These are phyloP conservation scores for Bufo gargarizans DNA, from an alignment of 2,113 vertebrate genomes.

Conservation along the genomic window DNA sequence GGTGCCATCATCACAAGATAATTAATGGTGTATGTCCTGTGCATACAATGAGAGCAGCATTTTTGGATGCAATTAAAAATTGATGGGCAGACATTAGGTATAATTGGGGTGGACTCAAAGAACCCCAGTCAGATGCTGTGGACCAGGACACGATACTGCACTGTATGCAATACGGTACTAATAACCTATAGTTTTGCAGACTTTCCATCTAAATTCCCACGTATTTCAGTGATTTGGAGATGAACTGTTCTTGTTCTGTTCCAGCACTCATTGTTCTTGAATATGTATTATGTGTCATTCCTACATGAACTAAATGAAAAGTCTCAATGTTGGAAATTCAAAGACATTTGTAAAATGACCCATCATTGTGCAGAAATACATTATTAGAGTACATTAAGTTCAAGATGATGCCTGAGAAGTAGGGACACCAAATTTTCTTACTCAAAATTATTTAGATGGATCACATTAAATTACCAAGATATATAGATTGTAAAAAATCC, in stretches of 20 bases:
- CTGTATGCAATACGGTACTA: not conserved
- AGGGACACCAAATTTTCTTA: not conserved
- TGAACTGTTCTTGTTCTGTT: constrained; percentile 1
- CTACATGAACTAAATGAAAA: not conserved
- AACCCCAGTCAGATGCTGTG: not conserved
- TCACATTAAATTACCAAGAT: not conserved
- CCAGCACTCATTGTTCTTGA: not conserved
- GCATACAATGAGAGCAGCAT: no score
- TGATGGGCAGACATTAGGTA: no score
- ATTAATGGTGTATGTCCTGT: no score
- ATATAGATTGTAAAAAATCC: not conserved
- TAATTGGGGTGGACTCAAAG: not conserved
- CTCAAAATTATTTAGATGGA: not conserved
- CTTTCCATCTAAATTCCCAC: not conserved
- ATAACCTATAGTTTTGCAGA: not conserved
- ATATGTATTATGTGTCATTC: not conserved
- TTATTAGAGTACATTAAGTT: not conserved
- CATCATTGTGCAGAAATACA: not conserved
- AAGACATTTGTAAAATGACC: not conserved
- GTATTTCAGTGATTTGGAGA: not conserved
- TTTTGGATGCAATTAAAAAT: no score
- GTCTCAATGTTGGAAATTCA: not conserved
- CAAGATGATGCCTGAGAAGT: not conserved
- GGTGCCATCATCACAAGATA: no score
- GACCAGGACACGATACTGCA: not conserved